These are phyloP conservation scores for Microtus agrestis DNA, from an alignment of 2,797 vertebrate species.

Conservation along the genomic window DNA sequence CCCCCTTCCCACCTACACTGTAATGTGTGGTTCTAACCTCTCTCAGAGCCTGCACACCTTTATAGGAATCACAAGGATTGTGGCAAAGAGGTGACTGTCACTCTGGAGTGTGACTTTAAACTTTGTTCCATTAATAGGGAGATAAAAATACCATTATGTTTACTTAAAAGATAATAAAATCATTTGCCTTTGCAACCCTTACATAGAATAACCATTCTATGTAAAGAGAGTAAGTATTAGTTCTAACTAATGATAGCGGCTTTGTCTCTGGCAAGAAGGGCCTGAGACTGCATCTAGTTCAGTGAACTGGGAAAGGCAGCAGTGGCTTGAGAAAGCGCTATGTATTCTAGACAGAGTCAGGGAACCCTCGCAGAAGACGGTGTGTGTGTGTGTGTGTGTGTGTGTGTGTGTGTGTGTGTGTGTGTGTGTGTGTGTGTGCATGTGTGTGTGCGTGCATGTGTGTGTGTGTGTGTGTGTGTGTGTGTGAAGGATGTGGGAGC, in stretches of 20 bases:
- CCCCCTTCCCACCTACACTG: neutral
- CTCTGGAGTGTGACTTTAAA: neutral
- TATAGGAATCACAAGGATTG: neutral
- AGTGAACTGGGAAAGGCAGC: neutral
- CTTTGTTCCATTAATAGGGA: neutral
- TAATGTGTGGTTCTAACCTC: neutral
- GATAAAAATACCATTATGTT: slow-evolving; percentile 41
- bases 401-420: no score
- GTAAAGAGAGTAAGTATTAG: neutral
- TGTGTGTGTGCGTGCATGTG: no score
- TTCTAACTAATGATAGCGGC: neutral
- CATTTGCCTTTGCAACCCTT: slow-evolving; percentile 24
- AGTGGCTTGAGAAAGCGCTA: no score
- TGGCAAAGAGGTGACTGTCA: neutral
- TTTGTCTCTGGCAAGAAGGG: slow-evolving; percentile 6
- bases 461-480: no score
- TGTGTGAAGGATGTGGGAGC: neutral
- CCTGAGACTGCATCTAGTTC: neutral
- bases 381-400: no score
- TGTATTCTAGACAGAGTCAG: neutral
- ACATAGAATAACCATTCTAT: neutral
- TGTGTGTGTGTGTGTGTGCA: no score
- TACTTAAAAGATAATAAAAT: neutral
- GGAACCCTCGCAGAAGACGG: neutral
- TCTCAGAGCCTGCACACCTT: neutral